A percentile compares a stretch with the other conserved stretches of the same genome.
Conservation (phyloP, 2,113 vertebrate species). For the Ciconia maguari region DNA sequence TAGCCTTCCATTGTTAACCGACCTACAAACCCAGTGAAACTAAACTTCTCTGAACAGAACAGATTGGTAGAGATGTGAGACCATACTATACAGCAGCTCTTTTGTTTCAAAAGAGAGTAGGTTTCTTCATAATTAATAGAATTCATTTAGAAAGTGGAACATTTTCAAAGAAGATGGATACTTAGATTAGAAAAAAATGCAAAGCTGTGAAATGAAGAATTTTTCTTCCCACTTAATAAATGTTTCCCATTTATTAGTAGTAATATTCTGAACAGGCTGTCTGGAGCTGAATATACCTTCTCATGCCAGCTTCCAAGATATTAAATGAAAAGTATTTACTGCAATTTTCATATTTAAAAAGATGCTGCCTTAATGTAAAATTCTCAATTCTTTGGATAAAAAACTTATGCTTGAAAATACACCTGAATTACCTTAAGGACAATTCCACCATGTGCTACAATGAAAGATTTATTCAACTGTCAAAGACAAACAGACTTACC, state of each 20-base stretch:
- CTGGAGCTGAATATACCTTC: background rate
- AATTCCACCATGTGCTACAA: background rate
- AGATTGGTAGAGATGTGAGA: background rate
- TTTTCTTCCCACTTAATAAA: background rate
- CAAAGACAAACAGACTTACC: background rate
- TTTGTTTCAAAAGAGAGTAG: background rate
- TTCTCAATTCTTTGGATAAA: background rate
- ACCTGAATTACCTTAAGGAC: background rate
- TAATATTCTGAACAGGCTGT: background rate
- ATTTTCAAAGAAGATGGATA: background rate
- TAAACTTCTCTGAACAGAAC: background rate
- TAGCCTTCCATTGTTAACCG: background rate
- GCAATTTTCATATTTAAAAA: background rate
- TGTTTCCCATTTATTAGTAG: background rate
- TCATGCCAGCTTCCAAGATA: background rate
- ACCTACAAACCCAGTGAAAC: background rate
- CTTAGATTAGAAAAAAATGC: background rate
- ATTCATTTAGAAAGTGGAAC: background rate
- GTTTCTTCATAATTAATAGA: slow-evolving; percentile 14
- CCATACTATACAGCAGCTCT: background rate
- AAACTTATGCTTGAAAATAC: background rate
- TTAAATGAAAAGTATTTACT: background rate
- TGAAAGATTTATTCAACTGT: background rate
- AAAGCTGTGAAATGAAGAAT: background rate
- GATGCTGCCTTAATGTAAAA: background rate